Conservation (phyloP, 1,140 invertebrate genomes). For the Apis cerana region DNA sequence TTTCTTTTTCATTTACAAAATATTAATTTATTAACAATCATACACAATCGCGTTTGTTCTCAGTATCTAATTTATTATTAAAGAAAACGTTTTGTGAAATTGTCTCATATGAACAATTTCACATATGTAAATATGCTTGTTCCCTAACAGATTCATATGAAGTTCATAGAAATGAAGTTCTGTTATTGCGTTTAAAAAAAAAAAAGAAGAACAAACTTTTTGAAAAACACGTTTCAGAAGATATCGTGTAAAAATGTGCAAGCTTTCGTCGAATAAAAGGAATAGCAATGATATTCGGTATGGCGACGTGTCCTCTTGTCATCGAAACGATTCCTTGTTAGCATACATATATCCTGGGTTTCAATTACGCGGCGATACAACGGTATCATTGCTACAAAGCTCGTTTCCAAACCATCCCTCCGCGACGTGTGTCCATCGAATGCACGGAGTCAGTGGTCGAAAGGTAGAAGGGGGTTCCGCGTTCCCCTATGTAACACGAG, state of each 20-base stretch:
- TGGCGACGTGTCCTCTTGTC: conserved; percentile 28
- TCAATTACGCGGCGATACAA: conserved; percentile 69
- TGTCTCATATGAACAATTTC: too few relatives aligned
- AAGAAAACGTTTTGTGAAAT: too few relatives aligned
- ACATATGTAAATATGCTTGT: too few relatives aligned
- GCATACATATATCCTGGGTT: conserved; percentile 49
- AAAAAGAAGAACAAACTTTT: background rate
- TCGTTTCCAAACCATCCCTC: conserved; percentile 34
- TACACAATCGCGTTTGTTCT: too few relatives aligned
- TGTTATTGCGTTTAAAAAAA: background rate
- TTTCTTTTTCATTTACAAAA: too few relatives aligned
- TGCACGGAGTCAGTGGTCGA: conserved; percentile 28
- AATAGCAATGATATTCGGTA: conserved; percentile 11
- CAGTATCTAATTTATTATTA: too few relatives aligned
- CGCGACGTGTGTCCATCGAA: conserved; percentile 42
- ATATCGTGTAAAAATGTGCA: too few relatives aligned
- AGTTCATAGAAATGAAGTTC: too few relatives aligned
- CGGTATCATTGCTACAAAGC: conserved; percentile 75
- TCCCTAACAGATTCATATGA: too few relatives aligned
- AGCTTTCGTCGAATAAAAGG: background rate
- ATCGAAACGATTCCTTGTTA: conserved; percentile 56
- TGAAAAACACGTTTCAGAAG: background rate
- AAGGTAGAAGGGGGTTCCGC: conserved; percentile 20
- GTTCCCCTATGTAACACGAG: conserved; percentile 58
- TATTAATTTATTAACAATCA: too few relatives aligned